Base-by-base conservation (phyloP, 2,113 vertebrate species). In the Crotalus horridus region DNA sequence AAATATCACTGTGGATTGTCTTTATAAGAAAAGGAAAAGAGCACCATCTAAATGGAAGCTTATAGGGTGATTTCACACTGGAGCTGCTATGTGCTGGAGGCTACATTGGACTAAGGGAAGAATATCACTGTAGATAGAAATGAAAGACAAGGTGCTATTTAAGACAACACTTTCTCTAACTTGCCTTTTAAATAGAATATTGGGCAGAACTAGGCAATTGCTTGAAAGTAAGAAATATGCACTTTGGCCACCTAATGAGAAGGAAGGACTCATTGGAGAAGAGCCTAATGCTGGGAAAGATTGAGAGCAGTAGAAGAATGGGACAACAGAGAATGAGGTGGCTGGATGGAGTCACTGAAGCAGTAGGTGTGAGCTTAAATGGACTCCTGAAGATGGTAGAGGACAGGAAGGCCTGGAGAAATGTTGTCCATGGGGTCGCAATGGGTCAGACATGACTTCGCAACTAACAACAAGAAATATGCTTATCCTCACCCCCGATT, bases 1-100 rank as follows among this genome's bases (percentile, higher is more conserved):
- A 96, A 96, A 95, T 97, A 95, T 95, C 93, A 74, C 94, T 89
- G 95, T 92, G 96, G 93, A 61, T 94, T 95, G 96, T 96, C 56
- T 96, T 97, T 97, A 94, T 96, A 96, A 95, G 97, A 97, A 94
- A 94, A 94, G 95, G 95, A 96, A 97, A 93, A 96, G 88, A 39
- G 91, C 91, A 0, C 89, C 96, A 94, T 59, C 88, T 87, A 48
- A 94, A 89, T 1, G 26, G 55, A 89, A 51, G 95, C 93, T 95
- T 64, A 87, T 94, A 95, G 93, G 95, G 93, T 88, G 93, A 94
- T 95, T 96, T 97, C 97, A 61, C 89, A 93, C 87, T 55, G 90
- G 85, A 89, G 85, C 48, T 54, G 10, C 1, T 6, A 51, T 48
- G 93, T 95, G 54, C 81, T 3, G 0, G 56, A 92, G 17, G 61